Evolutionary conservation across 2,113 vertebrate species (phyloP).

Genomic region (Cichladusa arquata): DNA sequence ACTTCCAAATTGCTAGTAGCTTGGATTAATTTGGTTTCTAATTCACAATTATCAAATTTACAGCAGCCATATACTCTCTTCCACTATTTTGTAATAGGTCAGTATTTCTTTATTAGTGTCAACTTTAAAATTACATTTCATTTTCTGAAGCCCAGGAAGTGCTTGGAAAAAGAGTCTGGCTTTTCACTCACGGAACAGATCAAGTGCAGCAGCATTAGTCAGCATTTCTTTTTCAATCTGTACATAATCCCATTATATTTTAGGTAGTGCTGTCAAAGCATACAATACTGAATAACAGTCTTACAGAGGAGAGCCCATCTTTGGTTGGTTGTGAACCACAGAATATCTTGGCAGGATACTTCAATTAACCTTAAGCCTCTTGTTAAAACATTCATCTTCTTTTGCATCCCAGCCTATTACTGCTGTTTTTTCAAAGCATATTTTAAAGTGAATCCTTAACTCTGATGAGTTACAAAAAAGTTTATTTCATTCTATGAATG

Average conservation of each 20-base stretch:
- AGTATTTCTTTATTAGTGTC: neutral
- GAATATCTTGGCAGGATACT: neutral
- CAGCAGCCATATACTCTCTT: neutral
- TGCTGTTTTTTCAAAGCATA: neutral
- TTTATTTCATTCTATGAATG: neutral
- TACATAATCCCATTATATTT: neutral
- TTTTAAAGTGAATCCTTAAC: neutral
- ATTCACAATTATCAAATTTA: neutral
- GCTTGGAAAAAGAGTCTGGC: neutral
- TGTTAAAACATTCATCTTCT: neutral
- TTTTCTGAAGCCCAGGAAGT: neutral
- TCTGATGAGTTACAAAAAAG: neutral
- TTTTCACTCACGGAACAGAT: neutral
- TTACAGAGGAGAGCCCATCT: neutral
- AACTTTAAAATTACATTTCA: neutral
- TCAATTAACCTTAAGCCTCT: neutral
- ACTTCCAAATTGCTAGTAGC: neutral
- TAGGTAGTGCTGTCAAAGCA: neutral
- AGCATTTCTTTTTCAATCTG: neutral
- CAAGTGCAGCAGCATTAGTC: neutral
- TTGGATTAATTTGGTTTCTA: neutral
- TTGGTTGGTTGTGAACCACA: neutral
- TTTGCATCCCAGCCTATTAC: neutral
- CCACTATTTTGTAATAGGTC: neutral
- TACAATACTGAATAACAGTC: neutral